Conservation (phyloP, 2,113 vertebrate species). For the Boulengeromyrus knoepffleri region DNA sequence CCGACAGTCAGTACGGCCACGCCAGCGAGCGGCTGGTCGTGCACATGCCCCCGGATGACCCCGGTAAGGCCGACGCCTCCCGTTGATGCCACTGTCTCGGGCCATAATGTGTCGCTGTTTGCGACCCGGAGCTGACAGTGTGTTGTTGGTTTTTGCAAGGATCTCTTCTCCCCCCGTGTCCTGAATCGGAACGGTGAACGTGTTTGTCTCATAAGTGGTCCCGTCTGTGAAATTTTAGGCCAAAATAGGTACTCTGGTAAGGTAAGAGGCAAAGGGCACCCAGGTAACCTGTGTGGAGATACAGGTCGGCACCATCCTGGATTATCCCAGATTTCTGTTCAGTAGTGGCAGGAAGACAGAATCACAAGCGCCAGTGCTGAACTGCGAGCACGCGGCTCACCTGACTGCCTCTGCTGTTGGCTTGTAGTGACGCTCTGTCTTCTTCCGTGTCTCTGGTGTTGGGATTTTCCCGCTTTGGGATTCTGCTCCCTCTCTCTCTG, state of each 20-base stretch:
- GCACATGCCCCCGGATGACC: conserved; percentile 71
- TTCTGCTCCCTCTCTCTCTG: not conserved
- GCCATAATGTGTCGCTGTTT: not conserved
- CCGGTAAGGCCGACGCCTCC: conserved; percentile 72
- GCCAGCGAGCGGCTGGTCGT: conserved; percentile 74
- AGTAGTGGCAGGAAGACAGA: not conserved
- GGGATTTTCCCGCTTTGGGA: not conserved
- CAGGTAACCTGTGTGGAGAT: not conserved
- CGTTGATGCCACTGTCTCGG: not conserved
- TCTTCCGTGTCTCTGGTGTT: not conserved
- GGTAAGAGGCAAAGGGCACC: not conserved
- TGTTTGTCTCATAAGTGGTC: not conserved
- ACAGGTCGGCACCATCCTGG: not conserved
- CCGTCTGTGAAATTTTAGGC: not conserved
- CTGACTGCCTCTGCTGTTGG: not conserved
- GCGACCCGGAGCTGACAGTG: not conserved
- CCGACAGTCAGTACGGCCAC: conserved; percentile 81
- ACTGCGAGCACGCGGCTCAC: not conserved
- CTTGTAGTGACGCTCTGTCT: not conserved
- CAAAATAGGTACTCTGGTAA: not conserved
- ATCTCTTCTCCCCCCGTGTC: not conserved
- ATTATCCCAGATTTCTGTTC: not conserved
- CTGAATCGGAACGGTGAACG: not conserved
- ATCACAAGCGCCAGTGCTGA: not conserved
- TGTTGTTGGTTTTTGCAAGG: not conserved